phyloP scores from a whole-genome alignment of 2,113 vertebrate genomes.

The Mirza zaza region DNA sequence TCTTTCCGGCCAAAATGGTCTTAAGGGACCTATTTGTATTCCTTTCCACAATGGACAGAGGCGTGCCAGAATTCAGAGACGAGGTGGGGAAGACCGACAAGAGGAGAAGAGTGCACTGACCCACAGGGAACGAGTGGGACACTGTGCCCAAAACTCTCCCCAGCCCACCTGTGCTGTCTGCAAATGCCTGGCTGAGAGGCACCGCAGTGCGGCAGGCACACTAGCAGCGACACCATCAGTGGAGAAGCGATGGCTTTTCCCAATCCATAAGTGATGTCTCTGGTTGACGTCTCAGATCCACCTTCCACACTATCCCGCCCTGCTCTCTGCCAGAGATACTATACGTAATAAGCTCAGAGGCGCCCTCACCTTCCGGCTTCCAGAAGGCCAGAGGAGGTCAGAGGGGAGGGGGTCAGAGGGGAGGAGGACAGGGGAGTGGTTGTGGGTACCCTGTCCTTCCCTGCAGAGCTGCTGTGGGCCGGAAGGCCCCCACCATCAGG shows the following conservation, averaged over 20 bases:
- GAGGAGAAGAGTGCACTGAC: background rate
- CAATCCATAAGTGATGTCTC: rapidly evolving
- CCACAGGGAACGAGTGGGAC: rapidly evolving
- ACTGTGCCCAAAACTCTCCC: rapidly evolving
- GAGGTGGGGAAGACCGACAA: rapidly evolving
- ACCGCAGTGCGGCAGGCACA: rapidly evolving
- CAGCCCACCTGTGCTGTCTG: too few species aligned
- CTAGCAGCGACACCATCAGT: rapidly evolving
- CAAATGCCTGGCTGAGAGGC: rapidly evolving
- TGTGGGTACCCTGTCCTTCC: background rate
- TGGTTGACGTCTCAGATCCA: background rate
- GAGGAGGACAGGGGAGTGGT: background rate
- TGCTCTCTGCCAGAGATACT: background rate
- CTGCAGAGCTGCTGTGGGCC: background rate
- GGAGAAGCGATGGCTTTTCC: background rate
- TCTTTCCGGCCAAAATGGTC: background rate
- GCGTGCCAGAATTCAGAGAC: background rate
- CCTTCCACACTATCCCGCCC: background rate
- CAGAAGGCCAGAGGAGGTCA: background rate
- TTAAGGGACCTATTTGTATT: rapidly evolving
- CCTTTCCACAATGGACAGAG: background rate
- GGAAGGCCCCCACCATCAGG: background rate
- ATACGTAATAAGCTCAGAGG: rapidly evolving
- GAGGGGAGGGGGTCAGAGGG: background rate
- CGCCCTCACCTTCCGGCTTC: background rate